Evolutionary conservation across 2,113 vertebrate species (phyloP).

Genomic region (Lycaon pictus): DNA sequence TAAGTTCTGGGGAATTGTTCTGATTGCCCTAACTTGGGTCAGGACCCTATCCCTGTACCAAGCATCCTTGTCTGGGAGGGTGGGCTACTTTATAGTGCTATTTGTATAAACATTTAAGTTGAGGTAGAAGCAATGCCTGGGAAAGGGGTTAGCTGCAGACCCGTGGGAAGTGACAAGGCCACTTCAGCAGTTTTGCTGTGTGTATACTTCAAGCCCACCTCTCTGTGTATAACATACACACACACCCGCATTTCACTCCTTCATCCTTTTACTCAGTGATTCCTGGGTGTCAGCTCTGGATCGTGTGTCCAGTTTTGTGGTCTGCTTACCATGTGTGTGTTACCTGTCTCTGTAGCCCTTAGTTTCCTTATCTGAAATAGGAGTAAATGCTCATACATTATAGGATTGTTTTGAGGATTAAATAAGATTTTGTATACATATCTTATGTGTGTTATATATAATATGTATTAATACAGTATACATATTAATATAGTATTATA

Average conservation of each 20-base stretch:
- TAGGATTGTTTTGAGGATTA: background rate
- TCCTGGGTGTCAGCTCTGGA: background rate
- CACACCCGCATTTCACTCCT: rapidly evolving
- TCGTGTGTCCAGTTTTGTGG: background rate
- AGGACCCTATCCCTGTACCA: background rate
- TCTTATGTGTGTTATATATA: background rate
- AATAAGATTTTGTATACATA: background rate
- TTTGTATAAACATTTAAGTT: background rate
- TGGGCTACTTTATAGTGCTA: rapidly evolving
- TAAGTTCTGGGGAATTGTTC: background rate
- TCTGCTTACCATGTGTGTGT: background rate
- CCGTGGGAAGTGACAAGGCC: background rate
- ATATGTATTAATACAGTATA: background rate
- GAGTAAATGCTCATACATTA: background rate
- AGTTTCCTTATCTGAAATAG: background rate
- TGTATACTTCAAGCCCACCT: no score
- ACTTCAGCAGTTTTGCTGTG: background rate
- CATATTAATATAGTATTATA: background rate
- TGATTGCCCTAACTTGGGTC: background rate
- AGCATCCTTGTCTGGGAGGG: background rate
- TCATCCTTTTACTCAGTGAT: background rate
- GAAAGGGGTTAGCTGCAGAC: background rate
- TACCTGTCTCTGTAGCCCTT: background rate
- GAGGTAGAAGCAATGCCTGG: background rate
- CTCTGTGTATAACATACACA: rapidly evolving